Base-by-base conservation (phyloP, 2,113 vertebrate genomes). In the Athene cunicularia region DNA sequence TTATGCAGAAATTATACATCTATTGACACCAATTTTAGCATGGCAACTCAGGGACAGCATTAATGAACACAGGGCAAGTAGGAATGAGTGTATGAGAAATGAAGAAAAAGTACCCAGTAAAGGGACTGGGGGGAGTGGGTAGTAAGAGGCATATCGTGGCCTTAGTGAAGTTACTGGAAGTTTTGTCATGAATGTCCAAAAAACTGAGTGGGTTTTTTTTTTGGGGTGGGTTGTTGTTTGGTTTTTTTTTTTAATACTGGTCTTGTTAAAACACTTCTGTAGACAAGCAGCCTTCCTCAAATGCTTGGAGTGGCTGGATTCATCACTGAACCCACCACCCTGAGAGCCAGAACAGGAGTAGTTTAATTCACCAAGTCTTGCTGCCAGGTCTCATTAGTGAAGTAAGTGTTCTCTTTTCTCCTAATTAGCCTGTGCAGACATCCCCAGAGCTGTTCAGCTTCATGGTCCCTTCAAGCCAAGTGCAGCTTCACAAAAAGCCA, bases 1-100 rank as follows among this genome's bases (percentile, higher is more conserved):
- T 96, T 87, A 33, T 52, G 84, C 24, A 22, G 80, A 96, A 97
- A 92, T 94, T 76, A 72, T 73, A 28, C 53, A 92, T 53, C 35
- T 86, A 12, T 53, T 96, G 92, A 89, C 33, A 76, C 19, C 37
- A 90, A 19, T 95, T 84, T 83, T 64, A 74, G 77, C 67, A 45
- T 2, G 4, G 76, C 16, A 74, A 52, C 53, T 84, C 47, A 47
- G 45, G 67, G 55, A 80, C 39, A 73, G 23, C 55, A 17, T 75
- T 95, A 83, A 73, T 56, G 73, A 94, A 23, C 37, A 85, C 55
- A 85, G 64, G 59, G 49, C 33, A 68, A 68, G 37, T 17, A 80
- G 39, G 26, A 76, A 33, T 18, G 35, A 83, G 52, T 18, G 9
- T 21, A 11, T 74, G 56, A 88, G 59, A 67, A 88, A 71, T 7